Conservation (phyloP, 53 echinoderm and acorn worm genomes). For the Temnopleurus reevesii region DNA sequence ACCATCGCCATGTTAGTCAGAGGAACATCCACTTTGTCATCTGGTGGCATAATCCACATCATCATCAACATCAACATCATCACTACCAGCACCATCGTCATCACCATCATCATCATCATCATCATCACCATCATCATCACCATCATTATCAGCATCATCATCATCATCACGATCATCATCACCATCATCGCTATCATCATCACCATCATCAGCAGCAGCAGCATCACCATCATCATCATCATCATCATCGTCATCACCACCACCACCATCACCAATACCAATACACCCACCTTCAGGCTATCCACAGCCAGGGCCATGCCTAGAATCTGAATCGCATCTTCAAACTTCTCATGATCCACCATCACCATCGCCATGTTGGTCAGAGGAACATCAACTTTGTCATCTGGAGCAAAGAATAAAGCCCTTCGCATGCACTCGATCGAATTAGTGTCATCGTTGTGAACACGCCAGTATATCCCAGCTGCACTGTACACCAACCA, state of each 20-base stretch:
- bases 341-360: conserved; percentile 60
- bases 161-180: not conserved
- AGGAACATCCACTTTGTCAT: conserved; percentile 74
- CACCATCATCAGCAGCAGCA: not conserved
- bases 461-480: conserved; percentile 82
- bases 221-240: not conserved
- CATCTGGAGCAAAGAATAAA: conserved; percentile 75
- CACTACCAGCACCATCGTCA: too few relatives aligned
- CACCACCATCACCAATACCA: not conserved
- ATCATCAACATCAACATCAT: too few relatives aligned
- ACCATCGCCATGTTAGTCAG: conserved; percentile 75
- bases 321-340: conserved; percentile 83
- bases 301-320: conserved; percentile 83
- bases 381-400: conserved; percentile 74
- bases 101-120: not conserved
- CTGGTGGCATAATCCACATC: too few relatives aligned
- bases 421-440: conserved; percentile 92
- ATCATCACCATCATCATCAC: conserved; percentile 10
- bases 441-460: conserved; percentile 72
- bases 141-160: not conserved
- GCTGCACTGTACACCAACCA: conserved; percentile 86
- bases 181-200: not conserved
- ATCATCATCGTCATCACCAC: not conserved
- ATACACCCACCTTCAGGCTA: conserved; percentile 74
- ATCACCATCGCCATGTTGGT: conserved; percentile 79